phyloP scores from a whole-genome alignment of 2,113 vertebrate genomes.

The Silurus glanis region DNA sequence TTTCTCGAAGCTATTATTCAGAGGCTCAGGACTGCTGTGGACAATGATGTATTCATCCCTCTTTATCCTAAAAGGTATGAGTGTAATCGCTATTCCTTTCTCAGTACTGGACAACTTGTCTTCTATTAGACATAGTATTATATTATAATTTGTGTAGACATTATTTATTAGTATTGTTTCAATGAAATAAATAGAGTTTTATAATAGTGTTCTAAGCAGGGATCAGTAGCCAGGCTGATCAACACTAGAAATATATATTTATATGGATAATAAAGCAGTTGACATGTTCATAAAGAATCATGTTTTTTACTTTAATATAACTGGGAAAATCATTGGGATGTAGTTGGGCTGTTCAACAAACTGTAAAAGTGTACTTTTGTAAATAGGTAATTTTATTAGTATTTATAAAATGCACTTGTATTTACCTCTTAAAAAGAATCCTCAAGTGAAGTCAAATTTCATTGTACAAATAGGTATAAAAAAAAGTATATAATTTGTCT shows the following conservation, averaged over 20 bases:
- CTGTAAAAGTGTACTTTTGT: too few species aligned
- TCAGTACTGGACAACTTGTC: background rate
- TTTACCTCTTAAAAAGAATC: too few species aligned
- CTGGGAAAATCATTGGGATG: background rate
- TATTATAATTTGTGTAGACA: background rate
- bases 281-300: too few species aligned
- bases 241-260: background rate
- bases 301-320: too few species aligned
- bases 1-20: slow-evolving; percentile 72
- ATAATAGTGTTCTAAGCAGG: background rate
- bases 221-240: background rate
- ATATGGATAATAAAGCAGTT: background rate
- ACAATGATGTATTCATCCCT: slow-evolving; percentile 93
- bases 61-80: slow-evolving; percentile 78
- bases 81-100: background rate
- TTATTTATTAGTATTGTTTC: background rate
- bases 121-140: background rate
- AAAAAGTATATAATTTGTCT: too few species aligned
- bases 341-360: too few species aligned
- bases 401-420: background rate
- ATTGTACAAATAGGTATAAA: too few species aligned
- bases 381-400: background rate
- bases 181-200: background rate
- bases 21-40: slow-evolving; percentile 81
- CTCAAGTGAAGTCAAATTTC: too few species aligned